A percentile compares a stretch with the other conserved stretches of the same genome.
phyloP scores from a whole-genome alignment of 64 coral and sea anemone species.

The Acropora yongei region DNA sequence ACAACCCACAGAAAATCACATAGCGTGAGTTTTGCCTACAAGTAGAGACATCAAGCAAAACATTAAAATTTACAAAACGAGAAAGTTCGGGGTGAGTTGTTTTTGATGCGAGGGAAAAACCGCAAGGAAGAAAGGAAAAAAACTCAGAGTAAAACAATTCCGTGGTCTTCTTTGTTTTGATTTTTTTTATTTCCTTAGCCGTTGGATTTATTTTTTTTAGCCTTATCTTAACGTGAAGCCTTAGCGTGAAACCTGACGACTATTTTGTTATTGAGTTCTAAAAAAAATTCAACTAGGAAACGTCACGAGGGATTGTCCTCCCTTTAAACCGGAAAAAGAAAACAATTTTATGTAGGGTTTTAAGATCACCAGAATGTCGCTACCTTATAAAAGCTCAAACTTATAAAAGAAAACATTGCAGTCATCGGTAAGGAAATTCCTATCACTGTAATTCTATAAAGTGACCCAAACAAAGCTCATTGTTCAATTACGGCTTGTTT shows the following conservation, averaged over 20 bases:
- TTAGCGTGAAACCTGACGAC: constrained; percentile 41
- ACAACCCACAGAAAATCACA: neutral
- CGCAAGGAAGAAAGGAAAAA: neutral
- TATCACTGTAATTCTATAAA: constrained; percentile 11
- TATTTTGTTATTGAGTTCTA: neutral
- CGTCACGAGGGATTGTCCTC: constrained; percentile 19
- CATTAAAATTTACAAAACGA: neutral
- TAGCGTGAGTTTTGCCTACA: constrained; percentile 25
- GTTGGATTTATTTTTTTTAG: neutral
- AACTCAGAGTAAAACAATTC: neutral
- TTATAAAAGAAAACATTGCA: neutral
- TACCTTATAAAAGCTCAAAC: neutral
- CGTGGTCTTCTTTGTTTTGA: neutral
- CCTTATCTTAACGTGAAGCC: constrained; percentile 3
- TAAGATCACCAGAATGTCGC: neutral
- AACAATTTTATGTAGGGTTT: neutral
- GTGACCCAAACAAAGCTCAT: constrained; percentile 22
- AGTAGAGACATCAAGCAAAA: neutral
- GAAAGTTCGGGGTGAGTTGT: neutral
- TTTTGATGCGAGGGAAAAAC: neutral
- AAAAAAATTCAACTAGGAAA: neutral
- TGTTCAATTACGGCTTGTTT: constrained; percentile 44
- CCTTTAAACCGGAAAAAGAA: neutral
- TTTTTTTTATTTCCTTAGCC: neutral
- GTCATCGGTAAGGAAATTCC: constrained; percentile 15